Conservation (phyloP, 2,113 vertebrate genomes). For the Polyodon spathula region DNA sequence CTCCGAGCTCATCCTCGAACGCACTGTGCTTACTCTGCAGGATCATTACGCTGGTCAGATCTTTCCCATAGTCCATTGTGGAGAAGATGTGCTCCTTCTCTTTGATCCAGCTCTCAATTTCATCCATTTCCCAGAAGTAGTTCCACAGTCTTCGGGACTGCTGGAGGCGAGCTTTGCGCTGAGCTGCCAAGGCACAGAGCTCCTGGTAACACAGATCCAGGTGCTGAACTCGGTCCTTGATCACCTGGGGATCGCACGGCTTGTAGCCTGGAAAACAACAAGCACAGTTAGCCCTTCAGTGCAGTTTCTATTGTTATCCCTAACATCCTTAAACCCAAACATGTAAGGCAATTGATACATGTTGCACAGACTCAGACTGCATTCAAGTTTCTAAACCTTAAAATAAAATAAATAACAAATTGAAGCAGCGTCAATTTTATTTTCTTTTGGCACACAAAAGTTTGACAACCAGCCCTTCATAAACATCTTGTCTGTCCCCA, state of each 20-base stretch:
- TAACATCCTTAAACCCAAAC: too few species aligned
- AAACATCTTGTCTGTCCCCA: too few species aligned
- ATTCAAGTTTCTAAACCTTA: too few species aligned
- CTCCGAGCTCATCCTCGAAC: conserved; percentile 82
- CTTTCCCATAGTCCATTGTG: conserved; percentile 84
- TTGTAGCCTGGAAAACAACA: conserved; percentile 70
- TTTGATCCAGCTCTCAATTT: conserved; percentile 86
- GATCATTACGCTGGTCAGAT: conserved; percentile 78
- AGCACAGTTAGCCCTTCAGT: neutral
- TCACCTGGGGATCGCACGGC: conserved; percentile 87
- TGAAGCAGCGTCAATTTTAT: too few species aligned
- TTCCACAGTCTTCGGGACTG: conserved; percentile 85
- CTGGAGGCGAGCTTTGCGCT: conserved; percentile 67
- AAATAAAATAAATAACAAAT: too few species aligned
- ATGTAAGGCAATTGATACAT: too few species aligned
- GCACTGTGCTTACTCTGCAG: conserved; percentile 82
- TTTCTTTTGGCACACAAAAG: too few species aligned
- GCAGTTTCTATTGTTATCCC: too few species aligned
- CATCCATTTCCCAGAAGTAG: conserved; percentile 85
- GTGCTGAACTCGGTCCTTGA: conserved; percentile 79
- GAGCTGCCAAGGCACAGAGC: conserved; percentile 63
- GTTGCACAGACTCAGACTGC: too few species aligned
- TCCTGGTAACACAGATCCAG: conserved; percentile 76
- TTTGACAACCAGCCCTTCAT: too few species aligned
- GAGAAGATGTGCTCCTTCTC: conserved; percentile 94